Base-by-base conservation (phyloP, 2,113 vertebrate species). In the Furnarius figulus region DNA sequence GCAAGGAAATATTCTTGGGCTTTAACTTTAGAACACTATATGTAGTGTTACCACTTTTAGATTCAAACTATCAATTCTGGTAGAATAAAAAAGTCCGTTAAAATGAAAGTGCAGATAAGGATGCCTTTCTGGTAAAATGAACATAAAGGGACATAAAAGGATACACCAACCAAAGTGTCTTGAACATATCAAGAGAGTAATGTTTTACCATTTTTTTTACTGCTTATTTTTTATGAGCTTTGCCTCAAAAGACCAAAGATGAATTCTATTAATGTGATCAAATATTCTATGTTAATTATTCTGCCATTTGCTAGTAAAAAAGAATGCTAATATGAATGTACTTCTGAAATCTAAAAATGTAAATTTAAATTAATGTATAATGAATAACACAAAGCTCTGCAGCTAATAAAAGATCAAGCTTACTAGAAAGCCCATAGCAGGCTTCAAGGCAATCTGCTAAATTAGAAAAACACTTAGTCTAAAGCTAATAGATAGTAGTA, bases 371-470 rank as follows among this genome's bases (percentile, higher is more conserved):
- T 67, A 94, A 63, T 92, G 77, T 86, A 66, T 89, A 93, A 93
- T 84, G 86, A 95, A 47, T 63, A 84, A 35, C 78, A 91, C 81
- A 90, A 94, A 89, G 52, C 17, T 25, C 24, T 53, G 58, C 44
- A 91, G 85, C 90, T 94, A 96, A 96, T 94, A 93, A 97, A 95
- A 95, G 87, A 95, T 91, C 88, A 96, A 83, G 46, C 77, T 96
- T 88, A 82, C 87, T 79, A 93, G 78, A 81, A 90, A 96, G 70
- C 59, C 61, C 85, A 39, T 33, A 76, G 90, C 23, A 92, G 49
- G 22, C 75, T 93, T 66, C 84, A 97, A 95, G 94, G 87, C 77
- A 81, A 62, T 79, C 52, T 79, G 27, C n/a, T 90, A 78, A 94
- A 88, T 90, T 70, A 91, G 73, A 93, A 87, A 91, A 85, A 25